Base-by-base conservation (phyloP, 2,797 vertebrate species). In the Sandelia bainsii region DNA sequence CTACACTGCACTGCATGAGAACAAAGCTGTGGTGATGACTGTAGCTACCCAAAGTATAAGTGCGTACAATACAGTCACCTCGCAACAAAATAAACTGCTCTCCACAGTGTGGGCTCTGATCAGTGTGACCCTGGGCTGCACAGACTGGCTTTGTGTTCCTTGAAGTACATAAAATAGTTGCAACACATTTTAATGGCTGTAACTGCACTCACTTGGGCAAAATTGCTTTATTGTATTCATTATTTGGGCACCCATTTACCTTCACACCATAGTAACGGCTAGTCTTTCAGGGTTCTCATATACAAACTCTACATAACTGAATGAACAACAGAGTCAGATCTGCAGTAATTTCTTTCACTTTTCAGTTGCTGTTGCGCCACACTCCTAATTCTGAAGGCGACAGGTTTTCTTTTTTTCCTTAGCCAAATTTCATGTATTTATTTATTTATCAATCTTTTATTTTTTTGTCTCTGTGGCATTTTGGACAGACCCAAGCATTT, bases 401-500 rank as follows among this genome's bases (percentile, higher is more conserved):
- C 52, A 48, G 52, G 23, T 59, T 67, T 73, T 48, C 34, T 48
- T 64, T 58, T 66, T 60, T 52, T 52, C 3, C 39, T 71, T 51
- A 70, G 52, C 67, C 44, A 85, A 84, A 84, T 84, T 74, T 73
- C 56, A 69, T 80, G 45, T 71, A 64, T 88, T 69, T 72, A 79
- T 82, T 70, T 85, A 78, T 83, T 63, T 73, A 66, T 85, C 68
- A 67, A 56, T 83, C 50, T 72, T 77, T 74, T 53, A 48, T 66
- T 68, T 80, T 74, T 79, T 79, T 79, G 79, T 90, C 77, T 87
- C 52, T 42, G 86, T 90, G 87, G 90, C 88, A 88, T 91, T 87
- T 91, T 92, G 92, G 92, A 93, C 93, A 92, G 91, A 93, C 88
- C 75, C 72, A 60, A 79, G 85, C 89, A 92, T 91, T 91, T 88